phyloP scores from a whole-genome alignment of 2,113 vertebrate species.

The Eulemur rufifrons region DNA sequence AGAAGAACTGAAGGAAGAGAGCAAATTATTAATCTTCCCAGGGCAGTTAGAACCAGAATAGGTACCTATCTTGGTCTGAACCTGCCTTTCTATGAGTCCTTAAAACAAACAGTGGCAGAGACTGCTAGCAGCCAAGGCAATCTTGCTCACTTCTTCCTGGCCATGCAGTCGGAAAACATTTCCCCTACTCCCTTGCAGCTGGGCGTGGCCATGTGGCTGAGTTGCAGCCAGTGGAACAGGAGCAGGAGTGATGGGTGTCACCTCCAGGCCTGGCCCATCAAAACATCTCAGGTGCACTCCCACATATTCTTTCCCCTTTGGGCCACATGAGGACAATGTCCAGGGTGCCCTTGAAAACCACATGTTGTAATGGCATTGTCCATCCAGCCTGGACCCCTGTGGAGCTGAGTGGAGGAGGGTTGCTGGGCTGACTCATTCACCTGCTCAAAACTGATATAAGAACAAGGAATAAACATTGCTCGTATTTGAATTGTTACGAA shows the following conservation, averaged over 20 bases:
- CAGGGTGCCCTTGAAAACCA: neutral
- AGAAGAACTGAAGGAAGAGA: neutral
- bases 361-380: neutral
- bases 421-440: neutral
- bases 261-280: neutral
- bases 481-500: neutral
- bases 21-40: neutral
- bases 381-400: neutral
- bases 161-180: neutral
- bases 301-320: neutral
- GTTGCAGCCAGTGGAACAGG: neutral
- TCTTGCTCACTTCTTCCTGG: neutral
- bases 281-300: neutral
- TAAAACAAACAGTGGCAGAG: neutral
- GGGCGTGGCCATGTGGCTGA: neutral
- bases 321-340: neutral
- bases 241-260: neutral
- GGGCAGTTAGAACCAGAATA: neutral
- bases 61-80: neutral
- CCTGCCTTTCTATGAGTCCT: neutral
- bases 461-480: neutral
- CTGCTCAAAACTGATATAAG: neutral
- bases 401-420: neutral
- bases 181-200: conserved; percentile 9
- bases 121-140: neutral